Base-by-base conservation (phyloP, 1,140 invertebrate species). In the Caerostris darwini region DNA sequence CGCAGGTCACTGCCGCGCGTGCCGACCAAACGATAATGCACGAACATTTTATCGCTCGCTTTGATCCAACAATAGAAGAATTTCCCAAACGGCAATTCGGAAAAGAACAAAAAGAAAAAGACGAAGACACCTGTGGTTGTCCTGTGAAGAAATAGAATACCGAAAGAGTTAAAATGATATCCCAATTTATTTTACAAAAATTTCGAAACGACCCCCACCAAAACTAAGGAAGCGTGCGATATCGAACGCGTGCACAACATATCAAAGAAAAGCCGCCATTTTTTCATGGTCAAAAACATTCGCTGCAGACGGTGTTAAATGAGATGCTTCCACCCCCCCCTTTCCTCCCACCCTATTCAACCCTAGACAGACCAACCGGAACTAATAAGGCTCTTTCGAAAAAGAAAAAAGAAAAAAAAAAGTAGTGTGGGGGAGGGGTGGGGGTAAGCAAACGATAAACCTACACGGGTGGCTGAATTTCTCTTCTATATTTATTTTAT, bases 221-320 rank as follows among this genome's bases (percentile, higher is more conserved):
- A 64, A 87, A 58, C 71, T 50, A 77, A 77, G 34, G 53, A 77
- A 50, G 19, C 50, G 71, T 77, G 71, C 34, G 19, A 77, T 77
- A 77, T 34, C 71, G 71, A 77, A 77, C 50, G 71, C 71, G 71
- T 77, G 71, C 71, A 77, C 4, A 34, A 12, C 34, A 77, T 77
- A 50, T 77, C 71, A 77, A 77, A 77, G 71, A 14, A 34, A 77
- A 50, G 34, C 19, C 5, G 71, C 71, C 71, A 12, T 85, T 85
- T 87, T 61, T 87, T 87, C 85, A 87, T 58, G 85, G 85, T 87
- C 85, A 87, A 87, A 87, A 59, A 34, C 85, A 58, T 58, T 64
- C 85, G 71, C 71, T 10, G 71, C 71, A 53, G 34, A 77, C 71
- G 10, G 71, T 53, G 71, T 77, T 77, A 77, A 53, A 77, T 5